Evolutionary conservation across 2,888 invertebrate species (phyloP).

Genomic region (Gryllus longicercus): DNA sequence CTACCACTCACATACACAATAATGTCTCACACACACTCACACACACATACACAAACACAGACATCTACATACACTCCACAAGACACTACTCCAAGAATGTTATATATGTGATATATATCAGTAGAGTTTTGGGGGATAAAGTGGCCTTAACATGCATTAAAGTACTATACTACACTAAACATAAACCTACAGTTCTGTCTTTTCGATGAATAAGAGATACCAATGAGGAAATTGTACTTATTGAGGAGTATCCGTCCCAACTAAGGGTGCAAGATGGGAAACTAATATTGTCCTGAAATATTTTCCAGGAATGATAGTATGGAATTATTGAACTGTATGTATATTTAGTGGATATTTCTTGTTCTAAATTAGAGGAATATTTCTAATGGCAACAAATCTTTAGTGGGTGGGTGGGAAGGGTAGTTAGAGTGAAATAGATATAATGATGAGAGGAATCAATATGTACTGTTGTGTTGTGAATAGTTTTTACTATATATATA

Average conservation of each 20-base stretch:
- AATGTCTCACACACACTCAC: conserved; percentile 4
- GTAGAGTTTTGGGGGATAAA: conserved; percentile 19
- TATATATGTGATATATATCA: conserved; percentile 21
- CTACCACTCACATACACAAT: conserved; percentile 6
- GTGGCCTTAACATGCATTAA: conserved; percentile 32
- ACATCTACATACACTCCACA: conserved; percentile 23
- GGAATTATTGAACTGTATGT: background rate
- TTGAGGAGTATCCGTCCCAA: conserved; percentile 7
- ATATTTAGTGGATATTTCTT: background rate
- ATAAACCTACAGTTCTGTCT: conserved; percentile 8
- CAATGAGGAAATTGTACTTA: background rate
- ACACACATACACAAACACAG: conserved; percentile 23
- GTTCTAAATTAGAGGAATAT: conserved; percentile 19
- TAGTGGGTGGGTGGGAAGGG: conserved; percentile 11
- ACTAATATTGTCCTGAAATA: background rate
- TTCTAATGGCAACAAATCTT: background rate
- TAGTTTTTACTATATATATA: conserved; percentile 22
- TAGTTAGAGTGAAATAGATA: conserved; percentile 3
- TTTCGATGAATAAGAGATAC: background rate
- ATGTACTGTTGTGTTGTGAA: conserved; percentile 19
- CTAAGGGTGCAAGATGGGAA: conserved; percentile 8
- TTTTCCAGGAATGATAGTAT: background rate
- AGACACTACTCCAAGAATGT: conserved; percentile 23
- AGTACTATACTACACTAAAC: conserved; percentile 17
- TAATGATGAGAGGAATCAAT: conserved; percentile 1